phyloP scores from a whole-genome alignment of 1,140 invertebrate species.

The Amyelois transitella region DNA sequence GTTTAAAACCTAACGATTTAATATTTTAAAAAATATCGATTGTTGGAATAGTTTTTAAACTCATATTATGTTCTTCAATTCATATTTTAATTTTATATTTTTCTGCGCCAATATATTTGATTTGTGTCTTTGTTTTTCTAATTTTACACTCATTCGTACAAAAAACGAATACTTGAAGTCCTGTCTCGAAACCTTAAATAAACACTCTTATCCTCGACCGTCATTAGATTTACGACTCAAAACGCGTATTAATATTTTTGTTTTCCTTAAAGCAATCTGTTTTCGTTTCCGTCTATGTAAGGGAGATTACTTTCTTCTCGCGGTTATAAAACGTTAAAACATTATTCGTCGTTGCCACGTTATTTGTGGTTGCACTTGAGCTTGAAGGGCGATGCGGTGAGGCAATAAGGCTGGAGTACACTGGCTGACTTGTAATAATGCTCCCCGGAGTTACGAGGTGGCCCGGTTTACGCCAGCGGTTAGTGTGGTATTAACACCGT shows the following conservation, averaged over 20 bases:
- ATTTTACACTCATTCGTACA: neutral
- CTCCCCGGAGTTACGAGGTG: conserved; percentile 18
- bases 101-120: no score
- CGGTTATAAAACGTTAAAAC: conserved; percentile 56
- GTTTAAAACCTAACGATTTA: no score
- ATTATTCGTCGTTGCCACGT: conserved; percentile 42
- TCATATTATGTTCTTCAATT: no score
- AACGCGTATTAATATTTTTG: conserved; percentile 17
- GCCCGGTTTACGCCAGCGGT: conserved; percentile 28
- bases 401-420: conserved; percentile 34
- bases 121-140: neutral
- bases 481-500: conserved; percentile 10
- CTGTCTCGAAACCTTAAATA: neutral
- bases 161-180: neutral
- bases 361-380: conserved; percentile 52
- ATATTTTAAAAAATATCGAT: no score
- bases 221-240: conserved; percentile 16
- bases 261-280: conserved; percentile 32
- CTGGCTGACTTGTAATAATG: conserved; percentile 19
- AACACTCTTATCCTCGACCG: conserved; percentile 3
- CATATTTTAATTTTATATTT: no score
- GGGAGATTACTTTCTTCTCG: conserved; percentile 50
- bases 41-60: no score
- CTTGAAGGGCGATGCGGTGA: conserved; percentile 15
- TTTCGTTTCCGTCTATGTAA: conserved; percentile 40